Evolutionary conservation across 2,113 vertebrate genomes (phyloP).

Genomic region (Pseudonaja textilis): DNA sequence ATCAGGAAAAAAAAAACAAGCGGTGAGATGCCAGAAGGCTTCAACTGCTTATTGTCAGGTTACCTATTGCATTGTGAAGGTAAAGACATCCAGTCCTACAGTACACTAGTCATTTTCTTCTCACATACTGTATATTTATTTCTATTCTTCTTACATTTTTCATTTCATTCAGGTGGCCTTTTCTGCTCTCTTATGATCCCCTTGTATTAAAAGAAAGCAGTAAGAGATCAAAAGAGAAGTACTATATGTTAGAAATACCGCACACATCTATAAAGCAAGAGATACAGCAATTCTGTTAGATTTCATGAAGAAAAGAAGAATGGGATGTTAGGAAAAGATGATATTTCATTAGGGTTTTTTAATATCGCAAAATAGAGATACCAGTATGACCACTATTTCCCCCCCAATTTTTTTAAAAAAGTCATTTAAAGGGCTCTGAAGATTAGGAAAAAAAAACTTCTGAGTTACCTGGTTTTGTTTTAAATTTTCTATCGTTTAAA

Average conservation of each 20-base stretch:
- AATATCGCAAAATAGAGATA: accelerated
- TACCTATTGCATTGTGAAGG: not conserved
- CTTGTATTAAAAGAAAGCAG: not conserved
- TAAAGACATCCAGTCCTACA: not conserved
- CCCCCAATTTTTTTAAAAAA: not conserved
- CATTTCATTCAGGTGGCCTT: not conserved
- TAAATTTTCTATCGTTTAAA: conserved; percentile 36
- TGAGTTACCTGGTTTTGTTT: conserved; percentile 45
- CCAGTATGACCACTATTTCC: not conserved
- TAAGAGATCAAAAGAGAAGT: not conserved
- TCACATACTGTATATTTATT: not conserved
- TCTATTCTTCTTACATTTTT: not conserved
- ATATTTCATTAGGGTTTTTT: not conserved
- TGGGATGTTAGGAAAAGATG: not conserved
- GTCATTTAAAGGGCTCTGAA: conserved; percentile 48
- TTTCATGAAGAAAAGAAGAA: not conserved
- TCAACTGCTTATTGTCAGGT: not conserved
- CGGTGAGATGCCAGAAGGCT: not conserved
- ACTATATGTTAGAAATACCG: not conserved
- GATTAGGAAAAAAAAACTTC: conserved; percentile 44
- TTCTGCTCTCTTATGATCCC: not conserved
- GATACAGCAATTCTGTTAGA: not conserved
- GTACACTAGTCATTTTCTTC: accelerated
- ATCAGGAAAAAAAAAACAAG: conserved; percentile 29
- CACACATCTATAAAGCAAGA: accelerated